A percentile compares a stretch with the other conserved stretches of the same genome.
phyloP scores from a whole-genome alignment of 64 coral and sea anemone genomes.

The Exaiptasia diaphana region DNA sequence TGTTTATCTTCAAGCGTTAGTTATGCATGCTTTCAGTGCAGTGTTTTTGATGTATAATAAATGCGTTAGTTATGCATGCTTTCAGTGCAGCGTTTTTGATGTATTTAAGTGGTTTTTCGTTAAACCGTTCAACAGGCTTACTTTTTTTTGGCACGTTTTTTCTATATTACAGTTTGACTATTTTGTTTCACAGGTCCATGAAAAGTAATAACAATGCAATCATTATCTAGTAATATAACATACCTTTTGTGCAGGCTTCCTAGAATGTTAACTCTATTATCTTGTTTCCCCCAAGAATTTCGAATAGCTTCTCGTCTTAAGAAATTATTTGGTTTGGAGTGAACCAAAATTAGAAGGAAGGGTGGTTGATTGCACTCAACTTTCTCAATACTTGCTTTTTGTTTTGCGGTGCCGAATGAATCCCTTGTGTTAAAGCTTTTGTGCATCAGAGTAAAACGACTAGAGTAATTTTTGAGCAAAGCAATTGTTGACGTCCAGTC shows the following conservation, averaged over 20 bases:
- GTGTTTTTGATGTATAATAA: too few relatives aligned
- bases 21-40: too few relatives aligned
- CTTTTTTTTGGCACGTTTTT: neutral
- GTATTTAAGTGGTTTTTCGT: neutral
- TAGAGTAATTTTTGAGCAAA: too few relatives aligned
- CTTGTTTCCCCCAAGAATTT: neutral
- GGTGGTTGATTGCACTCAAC: neutral
- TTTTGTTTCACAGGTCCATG: neutral
- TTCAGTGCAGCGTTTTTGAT: too few relatives aligned
- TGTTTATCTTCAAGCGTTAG: too few relatives aligned
- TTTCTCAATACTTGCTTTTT: too few relatives aligned
- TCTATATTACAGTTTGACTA: neutral
- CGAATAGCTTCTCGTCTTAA: constrained; percentile 3
- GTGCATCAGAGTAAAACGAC: too few relatives aligned
- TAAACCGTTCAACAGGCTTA: neutral
- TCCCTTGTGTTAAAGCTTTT: too few relatives aligned
- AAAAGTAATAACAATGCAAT: too few relatives aligned
- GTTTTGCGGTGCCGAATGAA: too few relatives aligned
- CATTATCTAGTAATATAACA: neutral
- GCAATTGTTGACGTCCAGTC: too few relatives aligned
- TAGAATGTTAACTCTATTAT: neutral
- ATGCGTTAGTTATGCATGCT: too few relatives aligned
- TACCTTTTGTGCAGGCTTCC: neutral
- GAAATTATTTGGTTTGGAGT: neutral
- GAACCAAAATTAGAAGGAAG: neutral